Percentiles rank a stretch among this genome's conserved stretches.
phyloP scores from a whole-genome alignment of 2,797 vertebrate genomes.

The Gadopsis marmoratus region DNA sequence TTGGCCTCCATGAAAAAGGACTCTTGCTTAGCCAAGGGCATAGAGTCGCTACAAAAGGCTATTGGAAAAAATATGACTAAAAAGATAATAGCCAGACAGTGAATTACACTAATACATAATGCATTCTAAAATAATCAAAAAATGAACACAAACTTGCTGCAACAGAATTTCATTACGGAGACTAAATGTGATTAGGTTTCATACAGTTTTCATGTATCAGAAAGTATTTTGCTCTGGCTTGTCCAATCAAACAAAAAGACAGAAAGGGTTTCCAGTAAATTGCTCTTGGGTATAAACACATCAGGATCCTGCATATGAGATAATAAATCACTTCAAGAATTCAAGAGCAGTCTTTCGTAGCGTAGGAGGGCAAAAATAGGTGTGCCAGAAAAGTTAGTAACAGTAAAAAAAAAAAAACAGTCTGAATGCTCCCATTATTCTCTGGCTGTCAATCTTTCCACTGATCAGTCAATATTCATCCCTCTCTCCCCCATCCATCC shows the following conservation, averaged over 20 bases:
- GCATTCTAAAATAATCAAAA: conserved; percentile 84
- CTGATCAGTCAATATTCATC: conserved; percentile 84
- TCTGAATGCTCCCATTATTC: conserved; percentile 80
- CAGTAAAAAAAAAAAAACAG: conserved; percentile 29
- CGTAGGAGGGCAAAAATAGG: conserved; percentile 81
- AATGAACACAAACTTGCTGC: conserved; percentile 81
- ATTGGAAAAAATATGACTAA: conserved; percentile 66
- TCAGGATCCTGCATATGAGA: conserved; percentile 77
- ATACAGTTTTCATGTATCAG: conserved; percentile 78
- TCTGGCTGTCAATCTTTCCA: conserved; percentile 80
- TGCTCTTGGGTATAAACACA: conserved; percentile 80
- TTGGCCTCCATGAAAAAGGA: conserved; percentile 58
- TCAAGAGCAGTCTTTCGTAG: conserved; percentile 68
- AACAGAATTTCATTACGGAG: conserved; percentile 79
- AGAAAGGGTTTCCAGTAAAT: conserved; percentile 80
- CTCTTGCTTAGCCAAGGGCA: conserved; percentile 73
- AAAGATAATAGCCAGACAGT: conserved; percentile 80
- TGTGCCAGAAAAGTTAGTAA: conserved; percentile 77
- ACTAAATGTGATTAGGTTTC: conserved; percentile 81
- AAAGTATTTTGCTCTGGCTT: conserved; percentile 72
- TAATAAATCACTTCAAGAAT: conserved; percentile 77
- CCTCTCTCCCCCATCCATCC: conserved; percentile 73
- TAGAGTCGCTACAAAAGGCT: conserved; percentile 62
- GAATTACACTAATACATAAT: conserved; percentile 80
- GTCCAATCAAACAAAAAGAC: conserved; percentile 80